phyloP scores from a whole-genome alignment of 2,888 invertebrate genomes.

The Ganaspis brasiliensis region DNA sequence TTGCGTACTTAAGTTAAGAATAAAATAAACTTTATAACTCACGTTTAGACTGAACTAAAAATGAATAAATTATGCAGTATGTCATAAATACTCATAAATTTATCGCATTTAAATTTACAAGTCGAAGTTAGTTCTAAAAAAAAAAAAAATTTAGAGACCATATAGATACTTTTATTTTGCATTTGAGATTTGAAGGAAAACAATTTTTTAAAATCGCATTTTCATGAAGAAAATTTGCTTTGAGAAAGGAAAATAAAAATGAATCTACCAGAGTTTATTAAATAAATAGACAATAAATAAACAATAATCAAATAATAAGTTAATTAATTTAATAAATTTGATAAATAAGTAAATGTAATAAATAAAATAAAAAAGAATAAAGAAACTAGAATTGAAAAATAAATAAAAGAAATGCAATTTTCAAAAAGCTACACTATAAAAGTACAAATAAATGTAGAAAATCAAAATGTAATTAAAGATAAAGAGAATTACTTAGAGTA shows the following conservation, averaged over 20 bases:
- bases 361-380: too few relatives aligned
- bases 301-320: too few relatives aligned
- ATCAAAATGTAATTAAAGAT: too few relatives aligned
- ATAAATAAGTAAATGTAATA: too few relatives aligned
- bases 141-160: background rate
- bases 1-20: background rate
- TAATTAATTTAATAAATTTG: too few relatives aligned
- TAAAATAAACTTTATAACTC: constrained; percentile 8
- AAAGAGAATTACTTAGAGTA: too few relatives aligned
- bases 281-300: too few relatives aligned
- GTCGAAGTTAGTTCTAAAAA: background rate
- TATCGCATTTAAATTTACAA: constrained; percentile 11
- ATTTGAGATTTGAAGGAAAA: background rate
- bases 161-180: constrained; percentile 7
- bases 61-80: constrained; percentile 2
- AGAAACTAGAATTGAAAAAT: too few relatives aligned
- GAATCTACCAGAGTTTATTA: too few relatives aligned
- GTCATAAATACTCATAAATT: constrained; percentile 4
- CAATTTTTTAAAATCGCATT: background rate
- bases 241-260: background rate
- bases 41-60: background rate
- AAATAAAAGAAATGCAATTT: too few relatives aligned
- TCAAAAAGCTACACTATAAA: too few relatives aligned
- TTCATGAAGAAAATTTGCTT: background rate
- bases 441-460: too few relatives aligned